Base-by-base conservation (phyloP, 2,888 invertebrate genomes). In the Cephus nigrinus region DNA sequence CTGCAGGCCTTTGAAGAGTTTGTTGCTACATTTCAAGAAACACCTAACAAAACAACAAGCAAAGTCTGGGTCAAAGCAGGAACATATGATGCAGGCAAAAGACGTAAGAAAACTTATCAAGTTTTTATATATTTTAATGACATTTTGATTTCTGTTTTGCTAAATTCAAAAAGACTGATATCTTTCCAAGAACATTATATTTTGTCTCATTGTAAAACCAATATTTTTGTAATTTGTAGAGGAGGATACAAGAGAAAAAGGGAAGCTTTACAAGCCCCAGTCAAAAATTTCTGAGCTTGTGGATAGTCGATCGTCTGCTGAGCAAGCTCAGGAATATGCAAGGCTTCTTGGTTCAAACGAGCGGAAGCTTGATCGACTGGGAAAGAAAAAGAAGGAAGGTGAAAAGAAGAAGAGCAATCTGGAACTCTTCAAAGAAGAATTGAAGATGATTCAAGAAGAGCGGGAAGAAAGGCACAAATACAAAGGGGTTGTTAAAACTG, bases 61-160 rank as follows among this genome's bases (percentile, higher is more conserved):
- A 99, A 98, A 93, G 96, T 98, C 72, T 99, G 99, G 98, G 97
- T 99, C 11, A 98, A 99, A 92, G 99, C 99, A 78, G 99, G 98
- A 76, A 97, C 98, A 1, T 99, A 99, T 88, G 98, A 98, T 94
- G 97, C 98, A 75, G 98, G 98, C 35, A 96, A 97, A 82, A 94
- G 97, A 93, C 96, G 97, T 97, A 93, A 93, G 94, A 92, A 74
- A 74, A 15, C 35, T 31, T 30, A 55, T 40, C 2, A 74, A 55
- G 15, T 30, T 71, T 76, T 23, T 3, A 72, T 3, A 31, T 75
- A 75, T 34, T 76, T 73, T 11, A 69, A 12, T 11, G 15, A 4
- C 1, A 23, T 1, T 12, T 32, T 32, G 3, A 12, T 23, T 76
- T 75, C 15, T 30, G 12, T 34, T 32, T 78, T n/a, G 3, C 33